phyloP scores from a whole-genome alignment of 1,140 invertebrate species.

The Danaus plexippus region DNA sequence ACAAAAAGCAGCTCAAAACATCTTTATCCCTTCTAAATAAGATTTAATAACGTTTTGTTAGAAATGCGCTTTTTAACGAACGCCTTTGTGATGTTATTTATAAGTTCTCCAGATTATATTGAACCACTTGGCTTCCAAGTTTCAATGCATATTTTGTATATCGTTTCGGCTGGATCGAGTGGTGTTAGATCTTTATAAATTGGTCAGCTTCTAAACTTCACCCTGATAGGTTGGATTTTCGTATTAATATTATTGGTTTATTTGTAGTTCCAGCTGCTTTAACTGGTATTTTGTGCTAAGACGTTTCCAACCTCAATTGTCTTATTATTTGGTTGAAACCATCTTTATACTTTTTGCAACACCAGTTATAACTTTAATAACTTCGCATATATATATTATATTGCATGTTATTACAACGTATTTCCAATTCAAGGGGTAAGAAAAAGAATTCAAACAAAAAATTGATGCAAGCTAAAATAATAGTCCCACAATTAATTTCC shows the following conservation, averaged over 20 bases:
- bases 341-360: too few species aligned
- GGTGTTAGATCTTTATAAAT: constrained; percentile 24
- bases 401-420: too few species aligned
- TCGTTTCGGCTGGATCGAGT: constrained; percentile 8
- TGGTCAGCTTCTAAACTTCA: constrained; percentile 32
- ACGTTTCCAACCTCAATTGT: too few species aligned
- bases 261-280: constrained; percentile 1
- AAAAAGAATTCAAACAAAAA: too few species aligned
- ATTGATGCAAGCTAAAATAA: too few species aligned
- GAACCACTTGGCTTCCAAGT: constrained; percentile 25
- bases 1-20: constrained; percentile 33
- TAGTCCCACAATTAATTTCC: too few species aligned
- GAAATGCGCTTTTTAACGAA: constrained; percentile 55
- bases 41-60: constrained; percentile 67
- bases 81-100: constrained; percentile 42
- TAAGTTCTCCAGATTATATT: constrained; percentile 27
- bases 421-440: too few species aligned
- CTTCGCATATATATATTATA: too few species aligned
- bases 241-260: constrained; percentile 36
- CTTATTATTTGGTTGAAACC: too few species aligned
- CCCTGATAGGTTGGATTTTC: constrained; percentile 42
- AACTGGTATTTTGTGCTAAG: too few species aligned
- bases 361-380: too few species aligned
- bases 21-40: constrained; percentile 41
- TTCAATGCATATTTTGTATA: constrained; percentile 11